Conservation (phyloP, 2,888 invertebrate species). For the Ceraclea dissimilis region DNA sequence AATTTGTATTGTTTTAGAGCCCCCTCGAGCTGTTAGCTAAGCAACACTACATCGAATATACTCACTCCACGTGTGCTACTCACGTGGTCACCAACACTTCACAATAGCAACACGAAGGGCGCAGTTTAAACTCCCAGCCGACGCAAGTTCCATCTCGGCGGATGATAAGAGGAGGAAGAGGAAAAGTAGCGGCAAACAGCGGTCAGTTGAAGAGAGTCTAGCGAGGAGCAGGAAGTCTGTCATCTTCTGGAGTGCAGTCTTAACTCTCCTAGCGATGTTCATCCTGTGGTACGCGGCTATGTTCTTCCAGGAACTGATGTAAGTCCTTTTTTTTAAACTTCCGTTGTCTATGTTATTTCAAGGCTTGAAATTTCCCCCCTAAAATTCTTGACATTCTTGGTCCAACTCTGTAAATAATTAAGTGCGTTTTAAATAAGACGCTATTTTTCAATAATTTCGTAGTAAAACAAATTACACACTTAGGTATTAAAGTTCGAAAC, state of each 20-base stretch:
- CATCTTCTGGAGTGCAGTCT: not conserved
- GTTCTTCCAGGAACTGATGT: constrained; percentile 15
- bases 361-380: not conserved
- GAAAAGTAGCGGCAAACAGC: not conserved
- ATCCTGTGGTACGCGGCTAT: constrained; percentile 16
- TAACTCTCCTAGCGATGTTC: constrained; percentile 12
- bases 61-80: not conserved
- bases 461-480: too few species aligned
- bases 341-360: not conserved
- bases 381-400: too few species aligned
- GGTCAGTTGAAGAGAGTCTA: not conserved
- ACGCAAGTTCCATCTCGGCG: not conserved
- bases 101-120: not conserved
- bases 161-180: not conserved
- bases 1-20: too few species aligned
- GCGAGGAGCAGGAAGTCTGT: not conserved
- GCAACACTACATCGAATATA: too few species aligned
- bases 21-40: too few species aligned
- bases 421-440: too few species aligned
- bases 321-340: constrained; percentile 7
- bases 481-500: too few species aligned
- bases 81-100: not conserved
- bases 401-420: too few species aligned
- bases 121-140: not conserved
- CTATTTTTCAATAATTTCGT: too few species aligned